phyloP scores from a whole-genome alignment of 2,888 invertebrate genomes.

The Pterostichus madidus region DNA sequence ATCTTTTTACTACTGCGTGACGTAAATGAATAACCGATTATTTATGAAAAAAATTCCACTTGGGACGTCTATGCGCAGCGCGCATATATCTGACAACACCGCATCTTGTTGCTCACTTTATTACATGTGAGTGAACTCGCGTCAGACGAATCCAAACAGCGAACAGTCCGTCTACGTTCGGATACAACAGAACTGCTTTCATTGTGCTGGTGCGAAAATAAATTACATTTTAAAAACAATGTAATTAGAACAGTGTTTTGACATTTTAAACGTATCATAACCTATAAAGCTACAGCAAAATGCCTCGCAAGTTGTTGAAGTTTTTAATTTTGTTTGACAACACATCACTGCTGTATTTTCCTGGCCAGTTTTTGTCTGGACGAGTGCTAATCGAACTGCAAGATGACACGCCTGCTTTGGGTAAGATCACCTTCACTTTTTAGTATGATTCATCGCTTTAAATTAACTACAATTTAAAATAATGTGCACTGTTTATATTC shows the following conservation, averaged over 20 bases:
- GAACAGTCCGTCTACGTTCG: constrained; percentile 68
- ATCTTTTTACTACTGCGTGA: too few species aligned
- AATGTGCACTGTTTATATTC: not conserved
- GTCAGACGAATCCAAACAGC: constrained; percentile 56
- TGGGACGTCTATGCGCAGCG: constrained; percentile 6
- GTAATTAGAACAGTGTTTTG: constrained; percentile 48
- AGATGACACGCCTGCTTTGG: constrained; percentile 94
- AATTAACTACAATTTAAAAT: constrained; percentile 3
- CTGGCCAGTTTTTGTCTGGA: constrained; percentile 95
- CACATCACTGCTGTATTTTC: constrained; percentile 94
- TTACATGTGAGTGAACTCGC: constrained; percentile 63
- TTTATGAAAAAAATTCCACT: not conserved
- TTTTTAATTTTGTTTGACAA: constrained; percentile 97
- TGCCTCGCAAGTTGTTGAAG: constrained; percentile 94
- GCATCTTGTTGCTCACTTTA: constrained; percentile 39
- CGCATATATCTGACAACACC: constrained; percentile 41
- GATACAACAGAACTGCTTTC: constrained; percentile 50
- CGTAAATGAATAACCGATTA: too few species aligned
- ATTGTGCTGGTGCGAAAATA: constrained; percentile 65
- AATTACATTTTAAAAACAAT: constrained; percentile 57
- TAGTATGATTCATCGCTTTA: constrained; percentile 14
- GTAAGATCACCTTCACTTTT: constrained; percentile 78
- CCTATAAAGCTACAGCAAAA: constrained; percentile 74
- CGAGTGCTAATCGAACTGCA: constrained; percentile 95
- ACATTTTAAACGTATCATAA: constrained; percentile 61